Percentiles rank a stretch among this genome's conserved stretches.
Evolutionary conservation across 2,113 vertebrate genomes (phyloP).

Genomic region (Phalacrocorax aristotelis): DNA sequence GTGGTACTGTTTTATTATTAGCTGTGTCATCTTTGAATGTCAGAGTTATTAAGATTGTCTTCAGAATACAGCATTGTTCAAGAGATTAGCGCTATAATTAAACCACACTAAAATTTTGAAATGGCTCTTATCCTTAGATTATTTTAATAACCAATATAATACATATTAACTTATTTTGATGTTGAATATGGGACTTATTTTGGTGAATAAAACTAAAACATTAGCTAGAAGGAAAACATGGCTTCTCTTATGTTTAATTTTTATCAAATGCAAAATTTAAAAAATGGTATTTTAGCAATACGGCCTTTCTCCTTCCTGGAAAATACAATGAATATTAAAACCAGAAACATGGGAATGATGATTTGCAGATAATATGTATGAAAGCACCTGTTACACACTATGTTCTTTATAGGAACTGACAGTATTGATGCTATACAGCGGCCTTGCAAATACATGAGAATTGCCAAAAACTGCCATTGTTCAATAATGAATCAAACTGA

Average conservation of each 20-base stretch:
- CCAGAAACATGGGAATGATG: not conserved
- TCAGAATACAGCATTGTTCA: not conserved
- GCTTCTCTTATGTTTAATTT: not conserved
- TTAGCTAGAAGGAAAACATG: not conserved
- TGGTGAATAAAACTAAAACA: not conserved
- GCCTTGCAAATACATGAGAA: not conserved
- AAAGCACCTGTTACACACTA: not conserved
- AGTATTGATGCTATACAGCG: not conserved
- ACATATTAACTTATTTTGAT: not conserved
- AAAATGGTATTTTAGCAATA: not conserved
- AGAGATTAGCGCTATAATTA: not conserved
- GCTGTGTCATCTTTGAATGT: not conserved
- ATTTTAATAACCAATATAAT: not conserved
- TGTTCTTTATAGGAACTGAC: not conserved
- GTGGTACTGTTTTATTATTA: not conserved
- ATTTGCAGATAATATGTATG: not conserved
- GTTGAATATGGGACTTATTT: not conserved
- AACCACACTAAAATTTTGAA: not conserved
- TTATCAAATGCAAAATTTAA: not conserved
- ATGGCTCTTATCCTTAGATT: not conserved
- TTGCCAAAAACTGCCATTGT: not conserved
- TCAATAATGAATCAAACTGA: constrained; percentile 20
- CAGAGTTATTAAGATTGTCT: not conserved
- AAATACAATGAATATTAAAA: not conserved
- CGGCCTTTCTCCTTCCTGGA: not conserved